phyloP scores from a whole-genome alignment of 2,113 vertebrate species.

The Ranitomeya variabilis region DNA sequence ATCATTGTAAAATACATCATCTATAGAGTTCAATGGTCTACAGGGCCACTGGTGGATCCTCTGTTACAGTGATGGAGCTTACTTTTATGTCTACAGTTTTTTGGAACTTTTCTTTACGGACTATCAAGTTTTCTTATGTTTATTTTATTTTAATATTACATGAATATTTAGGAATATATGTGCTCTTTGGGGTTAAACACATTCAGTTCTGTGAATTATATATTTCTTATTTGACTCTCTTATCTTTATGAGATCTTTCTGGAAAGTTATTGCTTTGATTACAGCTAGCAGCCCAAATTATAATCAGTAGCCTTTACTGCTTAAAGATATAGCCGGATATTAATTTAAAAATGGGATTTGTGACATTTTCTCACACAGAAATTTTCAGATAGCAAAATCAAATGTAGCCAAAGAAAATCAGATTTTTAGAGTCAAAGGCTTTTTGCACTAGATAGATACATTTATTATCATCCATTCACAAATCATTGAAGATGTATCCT shows the following conservation, averaged over 20 bases:
- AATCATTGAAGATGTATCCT: too few species aligned
- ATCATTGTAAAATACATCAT: too few species aligned
- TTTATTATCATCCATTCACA: too few species aligned
- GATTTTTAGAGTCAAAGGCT: background rate
- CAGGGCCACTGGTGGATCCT: too few species aligned
- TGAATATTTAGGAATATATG: background rate
- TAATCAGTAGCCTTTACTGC: background rate
- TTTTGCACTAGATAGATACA: too few species aligned
- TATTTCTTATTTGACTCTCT: background rate
- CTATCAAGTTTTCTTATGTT: too few species aligned
- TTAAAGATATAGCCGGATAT: background rate
- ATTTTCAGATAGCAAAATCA: background rate
- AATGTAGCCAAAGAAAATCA: background rate
- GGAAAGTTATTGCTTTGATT: background rate
- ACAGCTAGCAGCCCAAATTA: background rate
- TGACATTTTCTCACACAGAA: background rate
- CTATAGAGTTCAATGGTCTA: too few species aligned
- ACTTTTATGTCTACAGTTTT: too few species aligned
- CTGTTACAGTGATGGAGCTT: too few species aligned
- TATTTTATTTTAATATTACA: background rate
- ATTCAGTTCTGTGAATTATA: background rate
- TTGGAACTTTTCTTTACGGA: too few species aligned
- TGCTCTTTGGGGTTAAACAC: background rate
- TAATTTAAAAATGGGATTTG: background rate
- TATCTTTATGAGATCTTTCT: slow-evolving; percentile 4